Percentiles rank a stretch among this genome's conserved stretches.
Conservation (phyloP, 2,113 vertebrate species). For the Passer domesticus region DNA sequence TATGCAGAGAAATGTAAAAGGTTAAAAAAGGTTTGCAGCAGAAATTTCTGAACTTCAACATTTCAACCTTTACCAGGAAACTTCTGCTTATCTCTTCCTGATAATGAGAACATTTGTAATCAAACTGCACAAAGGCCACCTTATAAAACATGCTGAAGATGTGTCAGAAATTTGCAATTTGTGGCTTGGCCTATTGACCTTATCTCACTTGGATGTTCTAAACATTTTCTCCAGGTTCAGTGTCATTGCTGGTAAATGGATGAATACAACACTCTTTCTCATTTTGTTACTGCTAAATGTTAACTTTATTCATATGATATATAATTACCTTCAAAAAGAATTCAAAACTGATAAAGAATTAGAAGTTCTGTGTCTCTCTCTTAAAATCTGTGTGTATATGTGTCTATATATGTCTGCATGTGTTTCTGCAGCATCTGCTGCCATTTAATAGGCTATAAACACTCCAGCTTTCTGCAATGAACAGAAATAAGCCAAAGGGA, state of each 20-base stretch:
- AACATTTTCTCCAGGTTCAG: neutral
- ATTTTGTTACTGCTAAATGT: neutral
- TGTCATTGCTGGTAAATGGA: neutral
- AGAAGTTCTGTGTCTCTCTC: neutral
- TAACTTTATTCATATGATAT: neutral
- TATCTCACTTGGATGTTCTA: neutral
- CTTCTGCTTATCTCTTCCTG: neutral
- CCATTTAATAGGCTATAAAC: neutral
- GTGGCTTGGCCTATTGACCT: neutral
- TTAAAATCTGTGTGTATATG: neutral
- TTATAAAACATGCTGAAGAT: neutral
- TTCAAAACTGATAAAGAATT: neutral
- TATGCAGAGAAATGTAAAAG: neutral
- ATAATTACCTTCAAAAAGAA: neutral
- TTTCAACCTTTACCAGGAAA: neutral
- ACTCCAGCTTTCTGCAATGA: neutral
- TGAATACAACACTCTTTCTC: neutral
- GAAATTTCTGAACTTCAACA: neutral
- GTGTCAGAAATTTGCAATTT: constrained; percentile 16
- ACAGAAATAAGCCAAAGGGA: neutral
- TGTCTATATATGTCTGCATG: neutral
- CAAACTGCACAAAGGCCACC: neutral
- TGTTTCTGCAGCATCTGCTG: neutral
- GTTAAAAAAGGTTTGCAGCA: neutral
- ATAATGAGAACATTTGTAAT: neutral